A percentile compares a stretch with the other conserved stretches of the same genome.
These are phyloP conservation scores for Cryptocephalus moraei DNA, from an alignment of 2,888 invertebrate species.

Conservation along the genomic window DNA sequence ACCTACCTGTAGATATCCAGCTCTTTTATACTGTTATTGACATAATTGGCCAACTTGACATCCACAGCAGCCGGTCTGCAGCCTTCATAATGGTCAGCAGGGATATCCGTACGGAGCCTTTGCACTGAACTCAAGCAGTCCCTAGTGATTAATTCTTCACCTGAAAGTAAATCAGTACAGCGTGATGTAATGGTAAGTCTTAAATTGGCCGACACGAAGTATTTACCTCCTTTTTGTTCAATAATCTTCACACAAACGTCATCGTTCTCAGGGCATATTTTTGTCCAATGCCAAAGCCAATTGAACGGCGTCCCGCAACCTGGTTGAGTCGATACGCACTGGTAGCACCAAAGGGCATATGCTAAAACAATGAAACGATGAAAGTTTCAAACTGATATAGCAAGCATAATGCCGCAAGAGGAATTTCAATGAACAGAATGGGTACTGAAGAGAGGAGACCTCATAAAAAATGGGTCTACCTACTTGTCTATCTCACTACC, in stretches of 20 bases:
- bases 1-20: constrained; percentile 67
- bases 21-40: constrained; percentile 77
- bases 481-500: too few relatives aligned
- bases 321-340: constrained; percentile 80
- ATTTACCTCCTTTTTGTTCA: constrained; percentile 72
- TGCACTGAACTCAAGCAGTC: constrained; percentile 74
- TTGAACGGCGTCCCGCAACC: constrained; percentile 79
- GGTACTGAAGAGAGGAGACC: too few relatives aligned
- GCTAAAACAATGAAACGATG: too few relatives aligned
- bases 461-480: too few relatives aligned
- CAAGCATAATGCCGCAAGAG: too few relatives aligned
- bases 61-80: constrained; percentile 74
- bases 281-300: constrained; percentile 68
- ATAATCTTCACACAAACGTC: constrained; percentile 86
- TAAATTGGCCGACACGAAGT: not conserved
- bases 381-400: too few relatives aligned
- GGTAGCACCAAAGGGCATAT: constrained; percentile 68
- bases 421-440: too few relatives aligned
- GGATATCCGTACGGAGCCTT: constrained; percentile 74
- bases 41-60: constrained; percentile 71
- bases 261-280: constrained; percentile 69
- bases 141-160: constrained; percentile 68
- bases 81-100: constrained; percentile 86
- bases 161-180: constrained; percentile 38
- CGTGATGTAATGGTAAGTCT: not conserved